These are phyloP conservation scores for Phoenoteleia sp. DNA, from an alignment of 2,888 invertebrate genomes.

Conservation along the genomic window DNA sequence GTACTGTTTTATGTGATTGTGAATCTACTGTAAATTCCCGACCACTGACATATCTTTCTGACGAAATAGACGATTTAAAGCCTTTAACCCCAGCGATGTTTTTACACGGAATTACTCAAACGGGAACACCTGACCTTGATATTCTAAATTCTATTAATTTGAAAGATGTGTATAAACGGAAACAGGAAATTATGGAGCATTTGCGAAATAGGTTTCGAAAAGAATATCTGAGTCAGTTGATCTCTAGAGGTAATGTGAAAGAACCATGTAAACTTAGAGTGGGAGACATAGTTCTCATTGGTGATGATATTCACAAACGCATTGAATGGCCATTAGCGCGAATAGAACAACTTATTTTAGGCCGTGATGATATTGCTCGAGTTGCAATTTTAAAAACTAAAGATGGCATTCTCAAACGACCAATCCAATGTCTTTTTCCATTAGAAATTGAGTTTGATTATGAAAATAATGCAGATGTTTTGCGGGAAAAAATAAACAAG, in stretches of 20 bases:
- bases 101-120: slow-evolving; percentile 57
- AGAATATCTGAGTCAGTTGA: slow-evolving; percentile 55
- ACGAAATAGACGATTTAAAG: slow-evolving; percentile 66
- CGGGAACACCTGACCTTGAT: slow-evolving; percentile 52
- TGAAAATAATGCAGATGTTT: no score
- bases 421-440: slow-evolving; percentile 70
- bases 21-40: slow-evolving; percentile 82
- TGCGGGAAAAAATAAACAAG: no score
- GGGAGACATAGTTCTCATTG: slow-evolving; percentile 72
- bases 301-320: slow-evolving; percentile 64
- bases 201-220: slow-evolving; percentile 44
- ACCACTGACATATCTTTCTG: slow-evolving; percentile 79
- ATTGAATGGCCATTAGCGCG: slow-evolving; percentile 73
- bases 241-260: neutral
- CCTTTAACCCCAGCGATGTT: slow-evolving; percentile 71
- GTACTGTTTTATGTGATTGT: slow-evolving; percentile 78
- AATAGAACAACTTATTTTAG: slow-evolving; percentile 53
- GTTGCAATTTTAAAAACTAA: slow-evolving; percentile 66
- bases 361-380: slow-evolving; percentile 59
- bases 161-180: slow-evolving; percentile 11
- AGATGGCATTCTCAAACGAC: slow-evolving; percentile 59
- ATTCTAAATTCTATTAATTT: slow-evolving; percentile 37
- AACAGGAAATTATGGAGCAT: slow-evolving; percentile 53
- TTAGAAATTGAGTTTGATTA: no score
- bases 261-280: slow-evolving; percentile 22